Evolutionary conservation across 2,113 vertebrate species (phyloP).

Genomic region (Cichladusa arquata): DNA sequence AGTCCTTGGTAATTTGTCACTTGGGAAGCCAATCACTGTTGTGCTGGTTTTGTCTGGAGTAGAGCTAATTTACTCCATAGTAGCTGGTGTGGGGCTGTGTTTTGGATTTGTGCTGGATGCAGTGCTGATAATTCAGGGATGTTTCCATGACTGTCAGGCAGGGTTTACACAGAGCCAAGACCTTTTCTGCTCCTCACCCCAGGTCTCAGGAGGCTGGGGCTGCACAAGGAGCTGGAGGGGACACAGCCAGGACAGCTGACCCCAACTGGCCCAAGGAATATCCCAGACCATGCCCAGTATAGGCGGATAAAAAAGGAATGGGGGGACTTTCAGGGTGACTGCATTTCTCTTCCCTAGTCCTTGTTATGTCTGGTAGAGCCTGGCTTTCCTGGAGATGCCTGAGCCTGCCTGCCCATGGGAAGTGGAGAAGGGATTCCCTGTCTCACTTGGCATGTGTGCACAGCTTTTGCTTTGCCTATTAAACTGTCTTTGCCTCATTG

Average conservation of each 20-base stretch:
- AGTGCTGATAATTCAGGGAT: neutral
- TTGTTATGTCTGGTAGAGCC: fast-evolving
- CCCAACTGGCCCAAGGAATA: neutral
- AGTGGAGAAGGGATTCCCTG: neutral
- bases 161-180: neutral
- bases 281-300: neutral
- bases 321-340: neutral
- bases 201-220: fast-evolving
- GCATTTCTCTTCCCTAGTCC: neutral
- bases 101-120: neutral
- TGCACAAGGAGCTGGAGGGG: neutral
- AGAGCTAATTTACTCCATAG: neutral
- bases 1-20: neutral
- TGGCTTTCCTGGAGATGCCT: neutral
- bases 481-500: neutral
- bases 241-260: neutral
- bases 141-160: neutral
- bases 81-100: neutral
- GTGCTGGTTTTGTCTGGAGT: neutral
- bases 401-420: neutral
- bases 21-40: neutral
- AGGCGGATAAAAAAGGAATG: neutral
- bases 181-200: neutral
- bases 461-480: neutral
- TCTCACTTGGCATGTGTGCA: neutral